These are phyloP conservation scores for Pyrrhosoma nymphula DNA, from an alignment of 2,888 invertebrate species.

Conservation along the genomic window DNA sequence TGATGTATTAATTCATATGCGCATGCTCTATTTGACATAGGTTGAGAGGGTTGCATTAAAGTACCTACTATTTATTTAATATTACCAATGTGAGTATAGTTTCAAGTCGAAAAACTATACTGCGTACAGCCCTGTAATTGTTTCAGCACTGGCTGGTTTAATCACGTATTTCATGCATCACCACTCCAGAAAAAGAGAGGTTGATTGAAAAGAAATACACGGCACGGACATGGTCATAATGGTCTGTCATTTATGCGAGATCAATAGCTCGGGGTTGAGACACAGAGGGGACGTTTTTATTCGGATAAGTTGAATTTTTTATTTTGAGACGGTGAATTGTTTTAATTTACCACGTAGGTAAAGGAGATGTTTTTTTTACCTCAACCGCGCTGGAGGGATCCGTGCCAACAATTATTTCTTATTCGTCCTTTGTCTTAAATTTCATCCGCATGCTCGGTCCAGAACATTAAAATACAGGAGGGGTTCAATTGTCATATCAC, in stretches of 20 bases:
- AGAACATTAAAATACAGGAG: not conserved
- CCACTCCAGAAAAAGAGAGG: not conserved
- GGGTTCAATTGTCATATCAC: constrained; percentile 18
- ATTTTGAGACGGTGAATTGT: not conserved
- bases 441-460: constrained; percentile 8
- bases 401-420: not conserved
- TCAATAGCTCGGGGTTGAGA: not conserved
- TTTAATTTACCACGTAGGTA: not conserved
- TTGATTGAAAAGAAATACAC: not conserved
- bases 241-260: not conserved
- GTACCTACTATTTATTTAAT: too few species aligned
- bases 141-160: not conserved
- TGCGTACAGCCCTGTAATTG: too few species aligned
- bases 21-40: too few species aligned
- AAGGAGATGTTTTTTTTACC: not conserved
- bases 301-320: not conserved
- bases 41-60: too few species aligned
- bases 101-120: too few species aligned
- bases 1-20: too few species aligned
- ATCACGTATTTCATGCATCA: not conserved
- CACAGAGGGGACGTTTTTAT: not conserved
- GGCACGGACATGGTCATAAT: not conserved
- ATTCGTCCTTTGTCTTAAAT: not conserved
- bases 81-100: too few species aligned
- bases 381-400: not conserved